Conservation (phyloP, 2,888 invertebrate genomes). For the Prenolepis imparis region DNA sequence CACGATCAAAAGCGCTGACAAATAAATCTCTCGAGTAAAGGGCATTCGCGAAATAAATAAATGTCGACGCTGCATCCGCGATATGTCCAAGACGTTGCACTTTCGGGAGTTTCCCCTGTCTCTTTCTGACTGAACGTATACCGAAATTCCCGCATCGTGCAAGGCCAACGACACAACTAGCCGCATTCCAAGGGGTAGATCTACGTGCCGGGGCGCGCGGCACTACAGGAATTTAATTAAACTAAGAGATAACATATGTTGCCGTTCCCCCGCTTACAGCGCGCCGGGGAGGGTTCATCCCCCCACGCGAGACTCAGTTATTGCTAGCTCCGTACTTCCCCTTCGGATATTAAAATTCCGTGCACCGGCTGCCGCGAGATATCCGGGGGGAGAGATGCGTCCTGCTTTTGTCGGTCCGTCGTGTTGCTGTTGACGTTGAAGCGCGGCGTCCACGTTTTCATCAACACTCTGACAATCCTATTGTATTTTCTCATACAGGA, state of each 20-base stretch:
- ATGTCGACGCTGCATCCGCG: constrained; percentile 2
- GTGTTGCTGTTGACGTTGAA: constrained; percentile 51
- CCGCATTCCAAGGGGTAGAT: constrained; percentile 80
- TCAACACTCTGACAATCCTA: constrained; percentile 37
- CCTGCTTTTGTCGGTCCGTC: constrained; percentile 41
- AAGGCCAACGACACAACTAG: constrained; percentile 73
- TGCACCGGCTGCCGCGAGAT: constrained; percentile 76
- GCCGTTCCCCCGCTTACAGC: constrained; percentile 76
- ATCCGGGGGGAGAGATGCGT: constrained; percentile 61
- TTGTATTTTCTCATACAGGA: background rate
- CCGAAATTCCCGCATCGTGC: constrained; percentile 65
- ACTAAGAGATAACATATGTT: constrained; percentile 87
- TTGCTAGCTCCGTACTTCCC: constrained; percentile 82
- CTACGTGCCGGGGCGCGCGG: constrained; percentile 74
- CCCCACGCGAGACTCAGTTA: constrained; percentile 80
- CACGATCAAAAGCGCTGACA: background rate
- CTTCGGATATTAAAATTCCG: constrained; percentile 86
- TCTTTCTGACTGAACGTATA: constrained; percentile 33
- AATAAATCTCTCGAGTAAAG: background rate
- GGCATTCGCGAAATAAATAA: background rate
- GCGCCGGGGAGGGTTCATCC: constrained; percentile 72
- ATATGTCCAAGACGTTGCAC: constrained; percentile 28
- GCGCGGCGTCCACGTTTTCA: constrained; percentile 14
- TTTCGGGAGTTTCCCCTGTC: constrained; percentile 7
- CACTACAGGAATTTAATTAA: constrained; percentile 89